Conservation (phyloP, 1,140 invertebrate species). For the Homarus americanus region DNA sequence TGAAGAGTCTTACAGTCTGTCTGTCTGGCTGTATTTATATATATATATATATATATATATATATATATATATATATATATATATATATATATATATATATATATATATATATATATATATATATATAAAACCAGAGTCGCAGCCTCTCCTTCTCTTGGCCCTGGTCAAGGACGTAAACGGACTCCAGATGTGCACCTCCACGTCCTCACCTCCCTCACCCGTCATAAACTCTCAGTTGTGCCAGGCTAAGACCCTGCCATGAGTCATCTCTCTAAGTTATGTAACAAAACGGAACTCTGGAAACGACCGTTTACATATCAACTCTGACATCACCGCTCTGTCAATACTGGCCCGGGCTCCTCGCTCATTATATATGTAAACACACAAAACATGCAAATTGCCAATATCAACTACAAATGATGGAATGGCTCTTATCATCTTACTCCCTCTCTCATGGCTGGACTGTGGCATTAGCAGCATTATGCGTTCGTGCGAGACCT, state of each 20-base stretch:
- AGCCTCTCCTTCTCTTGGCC: too few species aligned
- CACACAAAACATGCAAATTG: slow-evolving; percentile 18
- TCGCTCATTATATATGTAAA: not conserved
- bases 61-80: too few species aligned
- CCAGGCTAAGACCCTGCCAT: not conserved
- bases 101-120: too few species aligned
- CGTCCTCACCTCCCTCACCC: not conserved
- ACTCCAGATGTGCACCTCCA: not conserved
- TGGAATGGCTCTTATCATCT: not conserved
- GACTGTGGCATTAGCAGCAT: too few species aligned
- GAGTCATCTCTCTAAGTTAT: not conserved
- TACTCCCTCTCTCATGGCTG: not conserved
- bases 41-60: too few species aligned
- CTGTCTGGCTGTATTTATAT: too few species aligned
- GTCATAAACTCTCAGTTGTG: not conserved
- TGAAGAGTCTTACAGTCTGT: too few species aligned
- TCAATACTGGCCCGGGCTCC: not conserved
- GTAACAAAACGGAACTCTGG: not conserved
- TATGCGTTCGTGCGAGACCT: too few species aligned
- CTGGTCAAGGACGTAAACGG: too few species aligned
- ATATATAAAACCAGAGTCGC: too few species aligned
- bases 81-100: too few species aligned
- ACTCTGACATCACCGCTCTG: not conserved
- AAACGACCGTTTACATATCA: not conserved
- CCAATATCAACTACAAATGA: slow-evolving; percentile 14